Conservation (phyloP, 2,113 vertebrate species). For the Nothocercus julius region DNA sequence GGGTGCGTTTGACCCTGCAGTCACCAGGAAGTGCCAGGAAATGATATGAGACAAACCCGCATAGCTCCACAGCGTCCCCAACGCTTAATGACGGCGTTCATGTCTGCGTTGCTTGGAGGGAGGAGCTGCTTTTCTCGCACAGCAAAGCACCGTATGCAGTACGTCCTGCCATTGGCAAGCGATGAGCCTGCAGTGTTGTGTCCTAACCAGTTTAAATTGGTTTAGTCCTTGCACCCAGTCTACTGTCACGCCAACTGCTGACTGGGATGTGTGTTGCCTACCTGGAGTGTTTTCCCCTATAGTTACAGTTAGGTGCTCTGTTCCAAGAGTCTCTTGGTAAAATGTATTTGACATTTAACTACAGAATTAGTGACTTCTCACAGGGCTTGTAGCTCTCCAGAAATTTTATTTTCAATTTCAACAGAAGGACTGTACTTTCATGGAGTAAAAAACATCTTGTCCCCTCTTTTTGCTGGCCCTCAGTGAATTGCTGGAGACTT, state of each 20-base stretch:
- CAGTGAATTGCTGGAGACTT: not conserved
- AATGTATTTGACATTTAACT: not conserved
- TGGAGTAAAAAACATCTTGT: not conserved
- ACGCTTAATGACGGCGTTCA: not conserved
- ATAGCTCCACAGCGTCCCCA: not conserved
- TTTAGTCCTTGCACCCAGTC: not conserved
- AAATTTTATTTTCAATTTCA: not conserved
- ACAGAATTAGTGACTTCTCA: not conserved
- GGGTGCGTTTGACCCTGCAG: not conserved
- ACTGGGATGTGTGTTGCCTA: not conserved
- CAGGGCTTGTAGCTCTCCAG: not conserved
- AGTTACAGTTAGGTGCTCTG: accelerated
- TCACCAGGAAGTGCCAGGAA: not conserved
- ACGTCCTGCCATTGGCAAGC: accelerated
- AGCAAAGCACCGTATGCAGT: not conserved
- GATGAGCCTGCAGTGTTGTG: accelerated
- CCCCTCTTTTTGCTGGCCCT: not conserved
- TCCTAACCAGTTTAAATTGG: not conserved
- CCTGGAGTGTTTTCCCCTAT: not conserved
- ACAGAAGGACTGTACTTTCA: not conserved
- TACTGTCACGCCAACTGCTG: not conserved
- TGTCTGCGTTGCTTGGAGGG: not conserved
- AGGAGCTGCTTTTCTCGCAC: not conserved
- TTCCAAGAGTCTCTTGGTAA: not conserved
- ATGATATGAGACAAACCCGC: not conserved